Conservation (phyloP, 2,888 invertebrate species). For the Machimus rusticus region DNA sequence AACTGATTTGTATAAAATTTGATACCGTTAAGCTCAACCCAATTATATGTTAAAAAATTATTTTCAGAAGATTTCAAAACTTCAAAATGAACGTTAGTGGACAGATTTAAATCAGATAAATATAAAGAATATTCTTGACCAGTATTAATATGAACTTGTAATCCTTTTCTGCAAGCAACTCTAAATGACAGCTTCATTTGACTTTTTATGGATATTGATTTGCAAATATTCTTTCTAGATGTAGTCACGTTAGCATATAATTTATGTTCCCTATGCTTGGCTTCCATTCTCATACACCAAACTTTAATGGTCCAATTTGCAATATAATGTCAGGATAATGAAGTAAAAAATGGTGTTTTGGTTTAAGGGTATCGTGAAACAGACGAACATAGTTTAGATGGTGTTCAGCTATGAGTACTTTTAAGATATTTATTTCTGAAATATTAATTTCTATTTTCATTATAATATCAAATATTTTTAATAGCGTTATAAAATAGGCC, state of each 20-base stretch:
- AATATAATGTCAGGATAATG: neutral
- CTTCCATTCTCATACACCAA: constrained; percentile 25
- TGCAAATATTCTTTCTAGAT: neutral
- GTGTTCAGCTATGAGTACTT: neutral
- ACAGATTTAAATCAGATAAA: neutral
- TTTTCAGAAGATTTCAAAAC: neutral
- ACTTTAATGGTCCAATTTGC: neutral
- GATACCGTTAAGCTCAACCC: neutral
- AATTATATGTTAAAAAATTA: neutral
- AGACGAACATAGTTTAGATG: neutral
- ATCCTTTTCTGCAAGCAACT: neutral
- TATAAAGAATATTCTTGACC: neutral
- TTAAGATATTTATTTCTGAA: neutral
- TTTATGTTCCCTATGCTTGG: constrained; percentile 18
- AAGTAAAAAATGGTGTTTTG: constrained; percentile 22
- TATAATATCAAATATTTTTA: neutral
- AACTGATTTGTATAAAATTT: neutral
- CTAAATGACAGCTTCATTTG: neutral
- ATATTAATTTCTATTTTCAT: neutral
- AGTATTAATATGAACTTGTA: neutral
- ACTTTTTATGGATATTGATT: neutral
- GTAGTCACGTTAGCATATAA: neutral
- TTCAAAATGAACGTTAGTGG: neutral
- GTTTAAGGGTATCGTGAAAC: neutral
- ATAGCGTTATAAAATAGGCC: neutral